A percentile compares a stretch with the other conserved stretches of the same genome.
Conservation (phyloP, 1,140 invertebrate genomes). For the Musca domestica region DNA sequence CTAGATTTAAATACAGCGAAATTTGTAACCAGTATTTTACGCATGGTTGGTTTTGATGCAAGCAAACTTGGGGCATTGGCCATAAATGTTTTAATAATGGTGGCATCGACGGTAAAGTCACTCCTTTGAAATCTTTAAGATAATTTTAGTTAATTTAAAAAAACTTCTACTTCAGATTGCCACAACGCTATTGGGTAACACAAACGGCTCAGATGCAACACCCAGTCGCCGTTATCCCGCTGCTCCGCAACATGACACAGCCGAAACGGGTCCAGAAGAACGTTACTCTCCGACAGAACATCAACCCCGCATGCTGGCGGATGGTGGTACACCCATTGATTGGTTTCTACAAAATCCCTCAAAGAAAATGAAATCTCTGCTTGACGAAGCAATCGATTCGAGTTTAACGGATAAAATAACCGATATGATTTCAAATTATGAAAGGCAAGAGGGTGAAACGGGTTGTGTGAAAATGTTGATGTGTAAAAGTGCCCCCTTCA, state of each 20-base stretch:
- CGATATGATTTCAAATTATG: conserved; percentile 61
- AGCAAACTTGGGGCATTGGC: conserved; percentile 74
- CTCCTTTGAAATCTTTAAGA: neutral
- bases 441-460: conserved; percentile 36
- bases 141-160: neutral
- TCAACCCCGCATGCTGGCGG: conserved; percentile 35
- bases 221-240: neutral
- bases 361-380: conserved; percentile 57
- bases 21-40: conserved; percentile 65
- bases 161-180: conserved; percentile 37
- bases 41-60: conserved; percentile 70
- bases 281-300: conserved; percentile 37
- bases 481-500: conserved; percentile 74
- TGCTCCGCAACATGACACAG: neutral
- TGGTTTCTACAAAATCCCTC: conserved; percentile 57
- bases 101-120: conserved; percentile 74
- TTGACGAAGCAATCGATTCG: conserved; percentile 60
- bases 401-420: conserved; percentile 59
- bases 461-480: conserved; percentile 69
- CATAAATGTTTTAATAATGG: conserved; percentile 75
- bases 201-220: neutral
- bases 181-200: conserved; percentile 33
- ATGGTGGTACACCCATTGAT: conserved; percentile 54
- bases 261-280: conserved; percentile 34
- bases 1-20: conserved; percentile 39